phyloP scores from a whole-genome alignment of 1,140 invertebrate genomes.

The Varroa destructor region DNA sequence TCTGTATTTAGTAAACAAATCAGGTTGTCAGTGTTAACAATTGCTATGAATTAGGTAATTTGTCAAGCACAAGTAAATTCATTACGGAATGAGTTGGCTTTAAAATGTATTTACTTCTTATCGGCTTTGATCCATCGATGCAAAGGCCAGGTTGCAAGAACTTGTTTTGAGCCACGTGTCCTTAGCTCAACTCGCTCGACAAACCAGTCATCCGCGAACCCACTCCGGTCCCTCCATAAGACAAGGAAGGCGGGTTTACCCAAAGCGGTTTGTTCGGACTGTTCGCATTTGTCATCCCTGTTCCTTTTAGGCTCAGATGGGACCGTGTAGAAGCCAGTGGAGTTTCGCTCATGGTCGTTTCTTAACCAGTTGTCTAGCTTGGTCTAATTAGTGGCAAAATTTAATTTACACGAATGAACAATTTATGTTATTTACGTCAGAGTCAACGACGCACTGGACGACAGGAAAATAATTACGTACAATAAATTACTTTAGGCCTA shows the following conservation, averaged over 20 bases:
- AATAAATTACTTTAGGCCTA: too few relatives aligned
- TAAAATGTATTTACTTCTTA: constrained; percentile 40
- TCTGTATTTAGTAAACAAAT: too few relatives aligned
- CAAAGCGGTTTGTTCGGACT: constrained; percentile 12
- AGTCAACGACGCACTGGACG: too few relatives aligned
- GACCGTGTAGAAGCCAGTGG: constrained; percentile 38
- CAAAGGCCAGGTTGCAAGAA: constrained; percentile 33
- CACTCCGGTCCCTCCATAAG: constrained; percentile 41
- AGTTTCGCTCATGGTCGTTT: constrained; percentile 42
- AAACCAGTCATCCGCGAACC: constrained; percentile 42
- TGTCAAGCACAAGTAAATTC: too few relatives aligned
- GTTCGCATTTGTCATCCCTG: constrained; percentile 21
- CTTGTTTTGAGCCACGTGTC: constrained; percentile 36
- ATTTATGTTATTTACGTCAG: too few relatives aligned
- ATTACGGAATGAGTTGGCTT: constrained; percentile 28
- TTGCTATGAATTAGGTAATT: too few relatives aligned
- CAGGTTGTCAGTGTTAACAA: too few relatives aligned
- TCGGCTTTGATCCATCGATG: constrained; percentile 42
- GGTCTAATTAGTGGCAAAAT: constrained; percentile 34
- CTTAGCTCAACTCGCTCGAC: constrained; percentile 41
- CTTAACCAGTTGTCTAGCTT: constrained; percentile 39
- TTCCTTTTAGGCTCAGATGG: constrained; percentile 32
- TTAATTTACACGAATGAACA: too few relatives aligned
- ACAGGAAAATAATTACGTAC: too few relatives aligned
- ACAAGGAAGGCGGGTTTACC: constrained; percentile 38